These are phyloP conservation scores for Metaphire vulgaris DNA, from an alignment of 1,140 invertebrate species.

Conservation along the genomic window DNA sequence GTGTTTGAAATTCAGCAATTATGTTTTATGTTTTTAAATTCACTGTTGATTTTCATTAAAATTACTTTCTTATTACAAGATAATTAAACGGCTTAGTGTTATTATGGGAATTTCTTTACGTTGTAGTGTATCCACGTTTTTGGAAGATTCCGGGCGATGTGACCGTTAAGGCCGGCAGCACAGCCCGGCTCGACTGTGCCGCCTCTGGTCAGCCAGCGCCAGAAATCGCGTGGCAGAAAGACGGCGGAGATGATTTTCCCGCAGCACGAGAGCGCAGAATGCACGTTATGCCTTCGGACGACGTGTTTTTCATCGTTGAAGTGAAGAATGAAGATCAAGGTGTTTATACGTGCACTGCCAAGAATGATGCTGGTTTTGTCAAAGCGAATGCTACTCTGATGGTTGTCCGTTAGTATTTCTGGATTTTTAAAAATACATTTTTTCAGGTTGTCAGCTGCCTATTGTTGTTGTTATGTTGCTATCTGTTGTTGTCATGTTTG, in stretches of 20 bases:
- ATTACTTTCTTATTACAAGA: too few species aligned
- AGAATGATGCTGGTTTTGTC: constrained; percentile 77
- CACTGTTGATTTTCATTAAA: too few species aligned
- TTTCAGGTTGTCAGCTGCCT: too few species aligned
- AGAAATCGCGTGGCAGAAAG: constrained; percentile 85
- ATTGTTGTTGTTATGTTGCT: too few species aligned
- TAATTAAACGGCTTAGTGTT: too few species aligned
- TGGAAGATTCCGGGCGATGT: constrained; percentile 75
- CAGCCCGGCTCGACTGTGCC: constrained; percentile 81
- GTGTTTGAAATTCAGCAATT: too few species aligned
- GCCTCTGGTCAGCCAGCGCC: constrained; percentile 80
- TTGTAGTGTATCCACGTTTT: constrained; percentile 64
- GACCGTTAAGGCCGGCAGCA: constrained; percentile 72
- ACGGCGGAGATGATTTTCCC: constrained; percentile 84
- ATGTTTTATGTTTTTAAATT: too few species aligned
- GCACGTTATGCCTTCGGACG: constrained; percentile 83
- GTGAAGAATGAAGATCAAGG: constrained; percentile 81
- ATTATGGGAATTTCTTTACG: neutral
- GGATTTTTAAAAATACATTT: too few species aligned
- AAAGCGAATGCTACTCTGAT: constrained; percentile 78
- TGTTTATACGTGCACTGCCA: constrained; percentile 85
- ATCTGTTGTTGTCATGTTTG: too few species aligned
- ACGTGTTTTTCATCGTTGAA: constrained; percentile 84
- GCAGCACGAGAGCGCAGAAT: constrained; percentile 85
- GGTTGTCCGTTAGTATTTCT: constrained; percentile 62